Conservation (phyloP, 2,797 vertebrate species). For the Artibeus lituratus region DNA sequence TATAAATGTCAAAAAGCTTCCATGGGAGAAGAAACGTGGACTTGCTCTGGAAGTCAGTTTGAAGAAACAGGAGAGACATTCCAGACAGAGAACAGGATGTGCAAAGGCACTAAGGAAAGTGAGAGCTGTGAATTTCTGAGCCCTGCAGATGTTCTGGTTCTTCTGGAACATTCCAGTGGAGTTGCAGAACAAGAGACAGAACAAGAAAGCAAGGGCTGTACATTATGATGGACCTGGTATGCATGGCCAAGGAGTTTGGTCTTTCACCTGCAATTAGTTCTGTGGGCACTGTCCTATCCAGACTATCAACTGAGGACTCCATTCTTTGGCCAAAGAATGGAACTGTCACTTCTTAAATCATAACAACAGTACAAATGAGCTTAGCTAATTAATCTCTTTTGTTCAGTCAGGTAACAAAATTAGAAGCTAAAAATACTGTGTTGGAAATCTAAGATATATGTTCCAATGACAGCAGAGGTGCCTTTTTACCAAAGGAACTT, state of each 20-base stretch:
- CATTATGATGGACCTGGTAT: background rate
- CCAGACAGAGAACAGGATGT: background rate
- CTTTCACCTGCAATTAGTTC: background rate
- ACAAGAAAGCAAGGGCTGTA: background rate
- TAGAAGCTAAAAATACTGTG: background rate
- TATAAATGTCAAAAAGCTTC: background rate
- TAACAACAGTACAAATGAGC: background rate
- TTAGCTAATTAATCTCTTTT: constrained; percentile 42
- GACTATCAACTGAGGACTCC: background rate
- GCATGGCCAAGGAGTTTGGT: background rate
- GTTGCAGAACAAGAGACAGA: background rate
- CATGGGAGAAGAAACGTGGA: background rate
- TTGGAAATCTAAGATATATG: background rate
- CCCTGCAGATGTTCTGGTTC: background rate
- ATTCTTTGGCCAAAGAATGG: background rate
- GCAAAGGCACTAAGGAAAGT: background rate
- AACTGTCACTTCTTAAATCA: constrained; percentile 10
- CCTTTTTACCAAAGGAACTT: background rate
- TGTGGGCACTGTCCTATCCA: background rate
- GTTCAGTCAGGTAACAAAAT: background rate
- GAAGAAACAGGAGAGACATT: background rate
- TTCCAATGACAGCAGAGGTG: background rate
- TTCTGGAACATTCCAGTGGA: background rate
- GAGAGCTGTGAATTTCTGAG: background rate
- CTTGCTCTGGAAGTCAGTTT: background rate